Evolutionary conservation across 2,797 vertebrate genomes (phyloP), one percentile per base, ranked within the genome.

Genomic region (Fringilla coelebs): DNA sequence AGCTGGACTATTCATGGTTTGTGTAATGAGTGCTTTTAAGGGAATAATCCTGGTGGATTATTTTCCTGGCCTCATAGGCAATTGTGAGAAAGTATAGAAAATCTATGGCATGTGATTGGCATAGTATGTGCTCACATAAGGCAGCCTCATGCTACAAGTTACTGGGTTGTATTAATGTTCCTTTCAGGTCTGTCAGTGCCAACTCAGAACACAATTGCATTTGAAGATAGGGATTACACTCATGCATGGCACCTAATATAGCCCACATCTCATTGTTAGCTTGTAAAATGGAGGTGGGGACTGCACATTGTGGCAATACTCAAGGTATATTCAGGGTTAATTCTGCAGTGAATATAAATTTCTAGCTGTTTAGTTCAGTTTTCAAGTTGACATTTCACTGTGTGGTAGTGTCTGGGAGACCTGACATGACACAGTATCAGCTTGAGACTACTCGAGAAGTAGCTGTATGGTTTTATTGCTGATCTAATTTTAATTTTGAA

Each of bases 161-260:
- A 19, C 17, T 16, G 14, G 24, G 8, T 17, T 90, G 17, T 68
- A 72, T 34, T 57, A 63, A 65, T 31, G 14, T 21, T 70, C 34
- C 28, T 72, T 79, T 57, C 2, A 8, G 31, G 52, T 61, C 9
- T 17, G 38, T 25, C 49, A 78, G 11, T 31, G 28, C 29, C 13
- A 90, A 45, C n/a, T 85, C 10, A 25, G 24, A 52, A 31, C 32
- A 57, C 28, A 34, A 41, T 4, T 54, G 19, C 18, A 8, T 58
- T 63, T 66, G 28, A 75, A 67, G 14, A 66, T 60, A 63, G 38
- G 32, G 7, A 13, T 81, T 75, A 36, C 7, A 11, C 7, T 52
- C 45, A 8, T 19, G 7, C 54, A 41, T 1, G 3, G 22, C 22
- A 40, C 15, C 43, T 46, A 63, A 57, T 29, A 41, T 0, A 2